These are phyloP conservation scores for Lasioglossum calceatum DNA, from an alignment of 2,888 invertebrate genomes.

Conservation along the genomic window DNA sequence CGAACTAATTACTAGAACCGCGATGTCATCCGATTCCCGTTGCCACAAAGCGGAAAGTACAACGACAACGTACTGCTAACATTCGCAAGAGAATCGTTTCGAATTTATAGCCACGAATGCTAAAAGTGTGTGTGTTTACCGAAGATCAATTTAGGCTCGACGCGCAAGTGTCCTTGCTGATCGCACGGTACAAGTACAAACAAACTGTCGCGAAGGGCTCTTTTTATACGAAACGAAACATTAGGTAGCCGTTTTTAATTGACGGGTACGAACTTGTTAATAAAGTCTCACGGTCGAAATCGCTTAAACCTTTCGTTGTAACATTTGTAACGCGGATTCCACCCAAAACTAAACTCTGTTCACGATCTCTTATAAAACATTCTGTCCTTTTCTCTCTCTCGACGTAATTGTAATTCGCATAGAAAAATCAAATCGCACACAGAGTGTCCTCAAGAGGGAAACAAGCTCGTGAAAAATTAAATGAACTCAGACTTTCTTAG, in stretches of 20 bases:
- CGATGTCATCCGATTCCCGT: neutral
- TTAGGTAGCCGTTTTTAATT: constrained; percentile 43
- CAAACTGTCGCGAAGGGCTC: neutral
- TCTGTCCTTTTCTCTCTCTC: neutral
- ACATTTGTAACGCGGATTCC: constrained; percentile 44
- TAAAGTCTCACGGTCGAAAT: constrained; percentile 10
- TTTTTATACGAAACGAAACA: constrained; percentile 25
- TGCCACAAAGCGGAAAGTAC: neutral
- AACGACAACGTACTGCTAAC: constrained; percentile 2
- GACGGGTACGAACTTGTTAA: constrained; percentile 33
- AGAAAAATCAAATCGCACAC: neutral
- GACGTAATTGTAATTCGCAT: neutral
- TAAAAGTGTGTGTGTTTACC: constrained; percentile 23
- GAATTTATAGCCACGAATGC: constrained; percentile 18
- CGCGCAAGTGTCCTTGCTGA: constrained; percentile 9
- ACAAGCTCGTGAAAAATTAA: neutral
- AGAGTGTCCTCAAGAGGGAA: neutral
- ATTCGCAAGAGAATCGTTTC: constrained; percentile 6
- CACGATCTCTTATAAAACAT: neutral
- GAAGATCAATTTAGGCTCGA: constrained; percentile 26
- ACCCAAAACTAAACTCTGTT: neutral
- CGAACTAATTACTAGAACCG: neutral
- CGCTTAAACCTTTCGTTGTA: constrained; percentile 55
- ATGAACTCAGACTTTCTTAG: neutral
- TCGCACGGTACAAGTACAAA: constrained; percentile 24